These are phyloP conservation scores for Nowickia ferox DNA, from an alignment of 2,888 invertebrate species.

Conservation along the genomic window DNA sequence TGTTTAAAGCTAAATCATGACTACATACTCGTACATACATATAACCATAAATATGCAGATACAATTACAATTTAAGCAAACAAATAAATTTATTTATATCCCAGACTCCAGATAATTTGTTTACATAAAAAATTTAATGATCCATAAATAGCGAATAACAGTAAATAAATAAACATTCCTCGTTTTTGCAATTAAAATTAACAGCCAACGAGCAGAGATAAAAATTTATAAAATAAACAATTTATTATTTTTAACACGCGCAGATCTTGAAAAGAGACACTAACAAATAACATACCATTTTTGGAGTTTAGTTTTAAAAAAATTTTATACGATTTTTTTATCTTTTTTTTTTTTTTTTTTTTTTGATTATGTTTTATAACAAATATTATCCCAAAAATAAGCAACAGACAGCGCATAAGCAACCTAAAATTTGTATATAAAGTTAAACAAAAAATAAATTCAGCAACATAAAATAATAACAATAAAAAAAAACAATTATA, in stretches of 20 bases:
- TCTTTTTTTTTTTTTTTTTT: background rate
- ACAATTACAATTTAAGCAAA: background rate
- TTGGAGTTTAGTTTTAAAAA: background rate
- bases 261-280: conserved; percentile 35
- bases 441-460: background rate
- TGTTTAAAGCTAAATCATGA: too few species aligned
- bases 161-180: conserved; percentile 17
- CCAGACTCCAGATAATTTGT: conserved; percentile 29
- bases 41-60: background rate
- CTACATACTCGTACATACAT: background rate
- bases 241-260: conserved; percentile 58
- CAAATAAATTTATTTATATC: conserved; percentile 1
- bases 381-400: background rate
- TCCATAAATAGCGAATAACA: conserved; percentile 49
- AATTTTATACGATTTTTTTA: background rate
- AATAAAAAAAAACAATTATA: conserved; percentile 44
- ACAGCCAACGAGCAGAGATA: background rate
- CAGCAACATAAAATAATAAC: conserved; percentile 3
- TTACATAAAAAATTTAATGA: conserved; percentile 40
- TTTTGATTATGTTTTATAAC: conserved; percentile 11
- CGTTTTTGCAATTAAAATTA: conserved; percentile 20
- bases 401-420: background rate
- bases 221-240: conserved; percentile 42
- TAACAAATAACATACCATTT: conserved; percentile 35
- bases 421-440: background rate